These are phyloP conservation scores for Phalacrocorax pelagicus DNA, from an alignment of 2,113 vertebrate genomes.

Conservation along the genomic window DNA sequence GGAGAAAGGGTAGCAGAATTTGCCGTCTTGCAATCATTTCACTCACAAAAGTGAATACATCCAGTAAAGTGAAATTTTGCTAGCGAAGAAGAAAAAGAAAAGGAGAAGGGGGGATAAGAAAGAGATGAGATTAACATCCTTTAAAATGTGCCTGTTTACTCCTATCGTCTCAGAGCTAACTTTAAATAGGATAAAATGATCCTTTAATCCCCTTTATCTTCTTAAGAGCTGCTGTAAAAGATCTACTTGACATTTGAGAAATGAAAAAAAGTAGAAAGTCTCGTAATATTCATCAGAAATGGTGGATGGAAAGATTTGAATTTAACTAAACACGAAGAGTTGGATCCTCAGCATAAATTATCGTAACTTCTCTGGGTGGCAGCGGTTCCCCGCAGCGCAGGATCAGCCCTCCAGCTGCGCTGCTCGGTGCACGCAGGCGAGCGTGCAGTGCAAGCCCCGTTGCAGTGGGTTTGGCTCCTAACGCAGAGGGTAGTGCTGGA, in stretches of 20 bases:
- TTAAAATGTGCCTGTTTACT: constrained; percentile 63
- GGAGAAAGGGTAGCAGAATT: not conserved
- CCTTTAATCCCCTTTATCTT: constrained; percentile 66
- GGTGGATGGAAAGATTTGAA: not conserved
- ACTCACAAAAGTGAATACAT: constrained; percentile 6
- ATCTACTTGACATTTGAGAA: constrained; percentile 72
- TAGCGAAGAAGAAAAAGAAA: not conserved
- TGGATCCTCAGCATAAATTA: not conserved
- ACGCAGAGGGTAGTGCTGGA: not conserved
- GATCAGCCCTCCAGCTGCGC: not conserved
- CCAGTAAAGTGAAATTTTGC: not conserved
- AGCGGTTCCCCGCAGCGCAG: not conserved
- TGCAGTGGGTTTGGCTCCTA: not conserved
- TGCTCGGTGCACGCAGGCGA: not conserved
- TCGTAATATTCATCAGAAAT: not conserved
- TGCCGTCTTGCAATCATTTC: constrained; percentile 8
- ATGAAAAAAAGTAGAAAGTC: not conserved
- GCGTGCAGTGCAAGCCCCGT: not conserved
- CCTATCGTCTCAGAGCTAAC: constrained; percentile 18
- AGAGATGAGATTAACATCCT: constrained; percentile 18
- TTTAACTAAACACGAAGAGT: not conserved
- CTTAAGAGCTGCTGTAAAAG: constrained; percentile 69
- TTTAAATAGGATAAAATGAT: constrained; percentile 66
- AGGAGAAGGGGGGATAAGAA: not conserved
- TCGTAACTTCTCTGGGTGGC: not conserved